Conservation (phyloP, 1,140 invertebrate species). For the Camponotus pennsylvanicus region DNA sequence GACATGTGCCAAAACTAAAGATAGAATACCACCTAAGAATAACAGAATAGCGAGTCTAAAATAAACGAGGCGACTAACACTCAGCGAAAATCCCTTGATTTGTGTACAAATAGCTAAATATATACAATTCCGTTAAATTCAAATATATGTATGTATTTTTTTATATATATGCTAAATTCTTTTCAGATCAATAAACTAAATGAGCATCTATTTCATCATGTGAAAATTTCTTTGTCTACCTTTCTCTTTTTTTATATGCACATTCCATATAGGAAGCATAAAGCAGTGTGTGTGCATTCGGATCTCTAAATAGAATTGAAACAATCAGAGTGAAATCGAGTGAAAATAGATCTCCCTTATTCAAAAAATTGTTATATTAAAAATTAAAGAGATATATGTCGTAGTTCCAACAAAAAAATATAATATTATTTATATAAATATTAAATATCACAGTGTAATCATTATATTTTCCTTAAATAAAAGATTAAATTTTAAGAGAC, state of each 20-base stretch:
- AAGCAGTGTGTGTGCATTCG: not conserved
- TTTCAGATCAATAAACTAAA: not conserved
- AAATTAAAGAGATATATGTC: not conserved
- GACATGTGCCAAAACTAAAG: constrained; percentile 65
- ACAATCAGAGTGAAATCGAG: constrained; percentile 26
- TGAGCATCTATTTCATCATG: not conserved
- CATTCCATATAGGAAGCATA: not conserved
- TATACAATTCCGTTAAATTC: not conserved
- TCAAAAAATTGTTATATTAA: not conserved
- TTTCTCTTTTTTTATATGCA: constrained; percentile 39
- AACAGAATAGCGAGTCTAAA: constrained; percentile 68
- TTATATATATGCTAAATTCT: not conserved
- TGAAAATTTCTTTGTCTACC: constrained; percentile 14
- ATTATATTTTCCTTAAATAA: not conserved
- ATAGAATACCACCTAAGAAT: constrained; percentile 72
- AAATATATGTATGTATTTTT: not conserved
- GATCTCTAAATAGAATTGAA: constrained; percentile 34
- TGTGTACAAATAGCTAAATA: not conserved
- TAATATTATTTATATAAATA: not conserved
- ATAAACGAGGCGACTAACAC: constrained; percentile 67
- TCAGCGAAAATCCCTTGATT: constrained; percentile 48
- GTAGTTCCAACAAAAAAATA: not conserved
- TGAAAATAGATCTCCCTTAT: not conserved
- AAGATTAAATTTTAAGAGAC: too few species aligned
- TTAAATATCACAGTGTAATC: not conserved